A percentile compares a stretch with the other conserved stretches of the same genome.
Evolutionary conservation across 2,797 vertebrate genomes (phyloP).

Genomic region (Chloroceryle amazona): DNA sequence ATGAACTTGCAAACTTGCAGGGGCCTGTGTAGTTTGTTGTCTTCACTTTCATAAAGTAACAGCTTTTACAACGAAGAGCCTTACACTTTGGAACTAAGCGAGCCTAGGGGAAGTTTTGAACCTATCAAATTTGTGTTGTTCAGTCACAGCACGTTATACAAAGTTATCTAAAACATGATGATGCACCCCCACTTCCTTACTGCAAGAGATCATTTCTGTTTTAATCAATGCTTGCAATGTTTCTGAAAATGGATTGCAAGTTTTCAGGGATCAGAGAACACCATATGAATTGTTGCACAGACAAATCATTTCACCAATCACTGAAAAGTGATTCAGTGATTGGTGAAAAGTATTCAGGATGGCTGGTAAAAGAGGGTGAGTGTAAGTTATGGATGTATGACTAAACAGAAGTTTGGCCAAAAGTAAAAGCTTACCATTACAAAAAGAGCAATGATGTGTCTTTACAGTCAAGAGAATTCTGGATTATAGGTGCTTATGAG

Average conservation of each 20-base stretch:
- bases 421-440: not conserved
- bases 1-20: not conserved
- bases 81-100: not conserved
- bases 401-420: not conserved
- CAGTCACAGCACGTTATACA: rapidly evolving
- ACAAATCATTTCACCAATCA: not conserved
- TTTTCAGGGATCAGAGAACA: not conserved
- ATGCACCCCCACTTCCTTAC: not conserved
- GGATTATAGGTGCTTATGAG: not conserved
- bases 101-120: not conserved
- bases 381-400: not conserved
- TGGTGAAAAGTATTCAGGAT: no score
- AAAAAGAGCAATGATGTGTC: rapidly evolving
- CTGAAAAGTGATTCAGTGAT: no score
- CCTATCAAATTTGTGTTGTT: not conserved
- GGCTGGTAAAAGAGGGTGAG: not conserved
- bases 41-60: not conserved
- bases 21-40: not conserved
- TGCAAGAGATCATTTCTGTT: not conserved
- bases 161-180: not conserved
- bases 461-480: not conserved
- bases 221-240: rapidly evolving
- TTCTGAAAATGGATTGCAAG: not conserved
- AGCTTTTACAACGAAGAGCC: not conserved
- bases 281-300: not conserved